phyloP scores from a whole-genome alignment of 1,140 invertebrate genomes.

The Temnothorax longispinosus region DNA sequence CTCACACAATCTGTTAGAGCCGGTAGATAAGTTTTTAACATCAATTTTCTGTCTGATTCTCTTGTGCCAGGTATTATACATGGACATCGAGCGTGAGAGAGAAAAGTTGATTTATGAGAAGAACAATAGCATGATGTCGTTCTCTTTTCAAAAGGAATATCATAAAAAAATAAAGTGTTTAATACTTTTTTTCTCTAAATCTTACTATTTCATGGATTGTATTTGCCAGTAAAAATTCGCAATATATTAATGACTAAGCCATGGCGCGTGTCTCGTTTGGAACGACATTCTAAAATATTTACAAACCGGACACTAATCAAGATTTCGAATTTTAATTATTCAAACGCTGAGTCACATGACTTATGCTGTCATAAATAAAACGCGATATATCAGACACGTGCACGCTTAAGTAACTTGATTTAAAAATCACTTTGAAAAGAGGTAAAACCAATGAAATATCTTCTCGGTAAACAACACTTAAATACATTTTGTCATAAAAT shows the following conservation, averaged over 20 bases:
- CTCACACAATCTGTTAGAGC: slow-evolving; percentile 1
- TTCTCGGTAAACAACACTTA: too few species aligned
- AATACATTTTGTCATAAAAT: background rate
- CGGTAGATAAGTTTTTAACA: slow-evolving; percentile 34
- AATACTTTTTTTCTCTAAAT: background rate
- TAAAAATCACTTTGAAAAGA: background rate
- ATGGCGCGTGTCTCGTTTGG: background rate
- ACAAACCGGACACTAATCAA: slow-evolving; percentile 10
- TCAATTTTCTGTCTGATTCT: slow-evolving; percentile 40
- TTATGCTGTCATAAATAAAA: slow-evolving; percentile 7
- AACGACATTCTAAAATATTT: slow-evolving; percentile 31
- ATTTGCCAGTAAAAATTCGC: background rate
- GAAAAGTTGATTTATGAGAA: slow-evolving; percentile 27
- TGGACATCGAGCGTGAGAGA: background rate
- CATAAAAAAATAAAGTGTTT: background rate
- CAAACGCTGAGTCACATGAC: slow-evolving; percentile 15
- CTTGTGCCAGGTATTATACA: background rate
- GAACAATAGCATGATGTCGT: slow-evolving; percentile 22
- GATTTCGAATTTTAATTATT: background rate
- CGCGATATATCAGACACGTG: background rate
- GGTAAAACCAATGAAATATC: background rate
- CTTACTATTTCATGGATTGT: background rate
- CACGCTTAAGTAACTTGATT: background rate
- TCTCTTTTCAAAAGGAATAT: background rate
- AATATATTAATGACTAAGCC: background rate